These are phyloP conservation scores for Cyclura pinguis DNA, from an alignment of 2,797 vertebrate genomes.

Conservation along the genomic window DNA sequence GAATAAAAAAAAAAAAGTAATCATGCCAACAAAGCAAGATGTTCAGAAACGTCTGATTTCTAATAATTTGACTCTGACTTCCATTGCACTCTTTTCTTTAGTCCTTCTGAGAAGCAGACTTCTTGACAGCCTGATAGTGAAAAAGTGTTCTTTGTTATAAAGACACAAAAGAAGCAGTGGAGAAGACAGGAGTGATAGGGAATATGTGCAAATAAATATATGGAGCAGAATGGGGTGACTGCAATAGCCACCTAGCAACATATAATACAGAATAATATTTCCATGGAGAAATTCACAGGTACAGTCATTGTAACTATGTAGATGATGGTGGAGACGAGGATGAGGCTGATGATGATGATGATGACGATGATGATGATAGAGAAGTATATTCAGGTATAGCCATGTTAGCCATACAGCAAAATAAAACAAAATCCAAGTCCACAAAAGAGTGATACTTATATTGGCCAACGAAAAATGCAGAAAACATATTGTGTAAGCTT, in stretches of 20 bases:
- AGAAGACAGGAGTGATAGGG: neutral
- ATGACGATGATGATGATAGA: neutral
- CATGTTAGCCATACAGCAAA: too few relatives aligned
- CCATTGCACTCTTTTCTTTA: conserved; percentile 3
- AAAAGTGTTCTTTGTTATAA: neutral
- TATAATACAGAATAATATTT: neutral
- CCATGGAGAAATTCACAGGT: neutral
- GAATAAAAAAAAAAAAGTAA: neutral
- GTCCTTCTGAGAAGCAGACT: neutral
- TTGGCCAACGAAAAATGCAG: too few relatives aligned
- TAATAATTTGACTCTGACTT: neutral
- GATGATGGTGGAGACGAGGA: neutral
- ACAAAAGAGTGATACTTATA: neutral
- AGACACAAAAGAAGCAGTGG: neutral
- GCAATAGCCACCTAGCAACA: neutral
- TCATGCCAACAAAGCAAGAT: conserved; percentile 12
- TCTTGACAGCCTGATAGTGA: conserved; percentile 9
- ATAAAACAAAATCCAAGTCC: too few relatives aligned
- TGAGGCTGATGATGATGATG: neutral
- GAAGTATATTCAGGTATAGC: too few relatives aligned
- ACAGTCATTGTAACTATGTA: neutral
- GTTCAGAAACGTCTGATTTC: conserved; percentile 20
- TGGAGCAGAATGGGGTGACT: neutral
- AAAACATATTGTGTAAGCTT: too few relatives aligned
- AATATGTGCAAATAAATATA: neutral